A percentile compares a stretch with the other conserved stretches of the same genome.
Conservation (phyloP, 2,797 vertebrate genomes). For the Molossus alvarezi region DNA sequence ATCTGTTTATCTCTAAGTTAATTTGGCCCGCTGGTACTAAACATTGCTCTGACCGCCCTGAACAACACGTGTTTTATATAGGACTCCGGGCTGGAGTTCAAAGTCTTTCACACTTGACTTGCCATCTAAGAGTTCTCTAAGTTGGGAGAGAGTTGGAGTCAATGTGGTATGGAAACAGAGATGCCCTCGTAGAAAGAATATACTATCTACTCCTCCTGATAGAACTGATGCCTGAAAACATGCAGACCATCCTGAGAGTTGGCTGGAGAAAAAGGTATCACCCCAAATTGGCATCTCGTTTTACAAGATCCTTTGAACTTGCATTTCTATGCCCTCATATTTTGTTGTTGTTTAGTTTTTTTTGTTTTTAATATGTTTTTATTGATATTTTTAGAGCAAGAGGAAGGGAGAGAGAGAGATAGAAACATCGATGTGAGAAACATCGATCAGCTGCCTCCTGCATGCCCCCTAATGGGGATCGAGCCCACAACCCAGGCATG, state of each 20-base stretch:
- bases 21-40: background rate
- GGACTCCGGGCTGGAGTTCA: constrained; percentile 55
- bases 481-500: too few relatives aligned
- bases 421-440: too few relatives aligned
- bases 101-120: background rate
- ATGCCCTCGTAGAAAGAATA: background rate
- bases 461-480: too few relatives aligned
- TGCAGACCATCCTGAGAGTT: background rate
- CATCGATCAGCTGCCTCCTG: too few relatives aligned
- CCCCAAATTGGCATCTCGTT: background rate
- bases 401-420: too few relatives aligned
- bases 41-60: background rate
- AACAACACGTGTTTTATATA: background rate
- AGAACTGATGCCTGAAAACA: background rate
- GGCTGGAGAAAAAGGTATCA: background rate
- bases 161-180: background rate
- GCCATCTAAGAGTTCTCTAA: constrained; percentile 23
- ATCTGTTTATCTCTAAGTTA: constrained; percentile 59
- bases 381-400: too few relatives aligned
- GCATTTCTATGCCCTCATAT: background rate
- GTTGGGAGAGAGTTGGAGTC: background rate
- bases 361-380: background rate
- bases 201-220: background rate
- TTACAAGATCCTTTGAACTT: background rate
- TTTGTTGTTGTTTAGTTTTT: background rate